phyloP scores from a whole-genome alignment of 1,140 invertebrate genomes.

The Stegodyphus mimosarum region DNA sequence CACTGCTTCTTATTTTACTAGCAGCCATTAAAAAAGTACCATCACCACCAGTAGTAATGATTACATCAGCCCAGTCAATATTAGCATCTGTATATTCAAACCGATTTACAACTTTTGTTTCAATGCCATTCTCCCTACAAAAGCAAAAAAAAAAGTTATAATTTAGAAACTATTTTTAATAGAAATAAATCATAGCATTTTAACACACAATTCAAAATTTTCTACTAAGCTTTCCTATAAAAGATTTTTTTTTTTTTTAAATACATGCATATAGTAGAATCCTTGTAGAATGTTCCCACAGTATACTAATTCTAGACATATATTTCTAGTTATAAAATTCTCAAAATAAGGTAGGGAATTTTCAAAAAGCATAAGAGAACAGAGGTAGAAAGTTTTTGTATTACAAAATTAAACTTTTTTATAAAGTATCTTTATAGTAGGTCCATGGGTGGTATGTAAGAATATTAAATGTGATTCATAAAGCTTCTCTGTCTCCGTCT shows the following conservation, averaged over 20 bases:
- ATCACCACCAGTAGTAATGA: conserved; percentile 96
- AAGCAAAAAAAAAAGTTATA: neutral
- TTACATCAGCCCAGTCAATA: conserved; percentile 92
- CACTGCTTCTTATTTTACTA: conserved; percentile 78
- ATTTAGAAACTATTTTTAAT: neutral
- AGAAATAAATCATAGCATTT: neutral
- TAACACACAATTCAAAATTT: neutral
- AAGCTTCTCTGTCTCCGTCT: no score
- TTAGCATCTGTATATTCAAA: conserved; percentile 76
- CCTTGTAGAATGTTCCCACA: no score
- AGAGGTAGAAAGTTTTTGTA: no score
- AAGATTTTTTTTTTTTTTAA: neutral
- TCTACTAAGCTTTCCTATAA: neutral
- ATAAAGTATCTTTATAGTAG: no score
- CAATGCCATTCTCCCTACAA: conserved; percentile 72
- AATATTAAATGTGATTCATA: no score
- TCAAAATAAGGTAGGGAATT: no score
- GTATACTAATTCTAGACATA: no score
- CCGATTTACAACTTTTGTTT: conserved; percentile 84
- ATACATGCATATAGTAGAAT: no score
- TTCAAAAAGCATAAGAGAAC: no score
- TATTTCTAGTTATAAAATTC: no score
- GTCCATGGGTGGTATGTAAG: no score
- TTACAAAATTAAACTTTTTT: no score
- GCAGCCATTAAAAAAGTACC: conserved; percentile 97